Percentiles rank a stretch among this genome's conserved stretches.
Conservation (phyloP, 2,113 vertebrate genomes). For the Chlamydotis undulata region DNA sequence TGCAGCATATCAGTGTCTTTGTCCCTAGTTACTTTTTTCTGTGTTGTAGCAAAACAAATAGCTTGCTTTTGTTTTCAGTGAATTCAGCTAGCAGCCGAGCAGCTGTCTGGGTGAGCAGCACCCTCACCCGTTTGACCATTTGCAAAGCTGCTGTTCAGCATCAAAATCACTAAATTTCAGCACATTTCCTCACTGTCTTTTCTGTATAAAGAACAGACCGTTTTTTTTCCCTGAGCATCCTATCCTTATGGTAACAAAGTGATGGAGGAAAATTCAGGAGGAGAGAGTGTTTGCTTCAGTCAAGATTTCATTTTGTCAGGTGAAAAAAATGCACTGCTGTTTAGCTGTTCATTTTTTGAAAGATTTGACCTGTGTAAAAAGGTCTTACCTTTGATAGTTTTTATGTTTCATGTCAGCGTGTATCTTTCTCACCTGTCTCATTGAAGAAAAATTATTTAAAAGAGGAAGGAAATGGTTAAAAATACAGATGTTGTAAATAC, state of each 20-base stretch:
- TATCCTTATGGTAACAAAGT: background rate
- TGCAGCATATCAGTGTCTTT: background rate
- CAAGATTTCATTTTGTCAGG: background rate
- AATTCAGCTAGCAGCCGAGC: background rate
- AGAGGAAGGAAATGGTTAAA: background rate
- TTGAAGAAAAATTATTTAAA: background rate
- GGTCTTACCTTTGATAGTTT: background rate
- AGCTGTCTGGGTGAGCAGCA: background rate
- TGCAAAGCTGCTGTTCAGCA: background rate
- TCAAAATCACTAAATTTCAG: background rate
- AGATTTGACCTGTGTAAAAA: background rate
- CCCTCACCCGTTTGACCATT: background rate
- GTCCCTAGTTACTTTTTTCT: background rate
- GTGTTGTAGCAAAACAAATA: background rate
- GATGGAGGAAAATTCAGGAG: background rate
- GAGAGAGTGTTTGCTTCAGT: background rate
- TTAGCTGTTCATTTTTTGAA: background rate
- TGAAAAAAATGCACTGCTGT: background rate
- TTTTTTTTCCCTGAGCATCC: background rate
- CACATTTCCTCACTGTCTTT: background rate
- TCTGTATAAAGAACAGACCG: background rate
- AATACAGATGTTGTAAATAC: background rate
- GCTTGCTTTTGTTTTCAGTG: background rate
- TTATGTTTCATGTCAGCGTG: background rate
- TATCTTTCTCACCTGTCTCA: background rate